Evolutionary conservation across 1,140 invertebrate genomes (phyloP).

Genomic region (Palaemon carinicauda): DNA sequence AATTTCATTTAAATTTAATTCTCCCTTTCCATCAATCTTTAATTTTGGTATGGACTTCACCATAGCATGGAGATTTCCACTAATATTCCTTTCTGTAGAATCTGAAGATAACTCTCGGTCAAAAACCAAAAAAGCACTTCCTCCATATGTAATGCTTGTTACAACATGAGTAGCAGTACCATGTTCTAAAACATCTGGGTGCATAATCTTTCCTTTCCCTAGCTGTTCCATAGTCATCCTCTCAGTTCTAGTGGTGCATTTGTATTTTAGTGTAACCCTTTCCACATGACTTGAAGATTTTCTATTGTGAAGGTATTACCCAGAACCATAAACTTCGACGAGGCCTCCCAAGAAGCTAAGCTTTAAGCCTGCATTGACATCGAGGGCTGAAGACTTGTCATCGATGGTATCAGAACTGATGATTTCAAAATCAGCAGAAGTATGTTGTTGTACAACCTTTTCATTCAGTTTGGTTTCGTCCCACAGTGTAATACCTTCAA

Average conservation of each 20-base stretch:
- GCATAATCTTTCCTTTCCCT: background rate
- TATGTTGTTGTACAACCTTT: background rate
- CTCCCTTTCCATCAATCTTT: background rate
- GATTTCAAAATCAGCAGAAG: background rate
- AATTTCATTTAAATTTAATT: background rate
- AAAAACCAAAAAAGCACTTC: background rate
- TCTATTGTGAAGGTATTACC: background rate
- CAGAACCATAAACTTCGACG: background rate
- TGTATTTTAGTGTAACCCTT: background rate
- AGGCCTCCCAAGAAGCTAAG: background rate
- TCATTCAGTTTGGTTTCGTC: background rate
- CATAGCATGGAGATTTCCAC: background rate
- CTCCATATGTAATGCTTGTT: background rate
- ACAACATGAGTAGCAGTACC: conserved; percentile 3
- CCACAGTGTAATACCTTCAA: background rate
- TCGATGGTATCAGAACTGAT: background rate
- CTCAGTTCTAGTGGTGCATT: background rate
- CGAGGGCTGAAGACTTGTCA: background rate
- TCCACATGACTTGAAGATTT: background rate
- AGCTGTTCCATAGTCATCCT: background rate
- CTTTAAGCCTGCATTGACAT: background rate
- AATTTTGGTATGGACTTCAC: background rate
- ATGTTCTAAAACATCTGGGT: background rate
- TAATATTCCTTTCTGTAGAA: background rate
- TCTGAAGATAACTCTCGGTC: background rate